Conservation (phyloP, 2,888 invertebrate species). For the Rhimphoctona megacephalus region DNA sequence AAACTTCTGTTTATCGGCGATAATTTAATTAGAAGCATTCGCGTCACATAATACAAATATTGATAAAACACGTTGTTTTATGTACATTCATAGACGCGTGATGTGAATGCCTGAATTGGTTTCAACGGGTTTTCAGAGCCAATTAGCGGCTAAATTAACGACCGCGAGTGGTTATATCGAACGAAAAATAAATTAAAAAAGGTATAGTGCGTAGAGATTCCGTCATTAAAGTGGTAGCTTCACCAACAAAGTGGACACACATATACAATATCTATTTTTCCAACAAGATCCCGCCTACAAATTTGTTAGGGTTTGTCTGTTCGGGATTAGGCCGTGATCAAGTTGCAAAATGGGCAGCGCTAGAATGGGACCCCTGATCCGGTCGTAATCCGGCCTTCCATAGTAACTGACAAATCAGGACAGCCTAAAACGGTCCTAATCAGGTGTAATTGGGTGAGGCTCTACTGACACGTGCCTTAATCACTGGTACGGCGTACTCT, state of each 20-base stretch:
- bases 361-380: too few species aligned
- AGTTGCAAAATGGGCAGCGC: too few species aligned
- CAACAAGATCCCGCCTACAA: too few species aligned
- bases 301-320: too few species aligned
- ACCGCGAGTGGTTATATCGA: neutral
- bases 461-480: too few species aligned
- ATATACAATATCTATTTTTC: constrained; percentile 3
- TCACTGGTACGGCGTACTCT: too few species aligned
- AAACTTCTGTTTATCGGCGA: neutral
- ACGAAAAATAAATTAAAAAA: neutral
- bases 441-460: too few species aligned
- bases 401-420: too few species aligned
- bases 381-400: too few species aligned
- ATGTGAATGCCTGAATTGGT: neutral
- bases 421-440: too few species aligned
- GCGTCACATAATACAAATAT: neutral
- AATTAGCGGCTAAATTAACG: constrained; percentile 36
- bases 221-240: neutral
- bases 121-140: neutral
- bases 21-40: neutral
- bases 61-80: neutral
- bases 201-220: neutral
- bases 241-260: neutral
- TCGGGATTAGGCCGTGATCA: too few species aligned
- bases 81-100: neutral